A percentile compares a stretch with the other conserved stretches of the same genome.
phyloP scores from a whole-genome alignment of 2,113 vertebrate species.

The Acrocephalus kingi region DNA sequence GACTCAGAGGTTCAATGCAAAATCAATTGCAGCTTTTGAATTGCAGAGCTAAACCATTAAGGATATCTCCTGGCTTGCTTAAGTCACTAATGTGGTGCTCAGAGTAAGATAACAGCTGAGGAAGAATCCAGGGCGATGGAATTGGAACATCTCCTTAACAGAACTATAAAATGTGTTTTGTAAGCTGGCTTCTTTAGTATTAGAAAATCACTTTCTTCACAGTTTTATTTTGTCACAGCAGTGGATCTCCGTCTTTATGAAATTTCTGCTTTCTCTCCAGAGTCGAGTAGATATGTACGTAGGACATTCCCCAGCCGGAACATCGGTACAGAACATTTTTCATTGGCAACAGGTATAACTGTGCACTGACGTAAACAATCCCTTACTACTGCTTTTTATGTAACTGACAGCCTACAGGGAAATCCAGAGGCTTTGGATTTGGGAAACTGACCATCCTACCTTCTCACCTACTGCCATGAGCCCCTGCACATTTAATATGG shows the following conservation, averaged over 20 bases:
- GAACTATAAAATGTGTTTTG: neutral
- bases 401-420: neutral
- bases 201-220: neutral
- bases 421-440: neutral
- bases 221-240: neutral
- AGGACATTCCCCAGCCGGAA: conserved; percentile 45
- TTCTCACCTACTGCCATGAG: neutral
- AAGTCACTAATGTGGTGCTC: neutral
- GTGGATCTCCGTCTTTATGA: neutral
- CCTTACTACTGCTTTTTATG: neutral
- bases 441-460: neutral
- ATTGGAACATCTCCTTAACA: neutral
- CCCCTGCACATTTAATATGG: neutral
- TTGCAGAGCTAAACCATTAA: neutral
- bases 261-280: conserved; percentile 26
- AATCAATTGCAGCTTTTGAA: neutral
- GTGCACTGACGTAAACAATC: neutral
- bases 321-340: conserved; percentile 13
- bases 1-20: neutral
- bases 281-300: neutral
- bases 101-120: neutral
- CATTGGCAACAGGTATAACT: conserved; percentile 50
- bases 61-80: neutral
- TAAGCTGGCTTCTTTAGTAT: neutral
- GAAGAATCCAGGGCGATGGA: neutral